Evolutionary conservation across 2,888 invertebrate species (phyloP), one percentile per base, ranked within the genome.

Genomic region (Acronicta alni): DNA sequence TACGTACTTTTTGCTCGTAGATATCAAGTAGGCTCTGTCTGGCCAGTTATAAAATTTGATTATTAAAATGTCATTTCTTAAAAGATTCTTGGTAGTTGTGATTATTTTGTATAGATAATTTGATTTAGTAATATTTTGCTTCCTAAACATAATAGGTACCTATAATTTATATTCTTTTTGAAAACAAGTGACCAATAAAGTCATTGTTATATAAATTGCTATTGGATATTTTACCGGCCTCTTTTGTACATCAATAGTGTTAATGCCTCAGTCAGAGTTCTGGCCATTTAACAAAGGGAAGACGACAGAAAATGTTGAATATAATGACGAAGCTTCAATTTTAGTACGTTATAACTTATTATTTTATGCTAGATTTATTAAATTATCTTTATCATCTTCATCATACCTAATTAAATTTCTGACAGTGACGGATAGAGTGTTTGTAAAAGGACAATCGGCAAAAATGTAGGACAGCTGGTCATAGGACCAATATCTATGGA

Each of bases 231-330:
- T 67, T 53, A 48, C 37, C 15, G 41, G 7, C 26, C 20, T 0
- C 38, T 54, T 35, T 39, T 44, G 57, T 43, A 52, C 47, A 57
- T 48, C 60, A 47, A 56, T 61, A 47, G 55, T 57, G 59, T 51
- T 51, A 60, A 91, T 91, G 91, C 90, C 91, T 67, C 87, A 88
- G 60, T 85, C 91, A 35, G 87, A 89, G 3, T 89, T 83, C 72
- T 90, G 90, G 88, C 90, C 89, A 17, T 88, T 87, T 76, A 54
- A 62, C 42, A 82, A 62, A 65, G 75, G 64, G 23, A 81, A 81
- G 39, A 18, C 64, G 9, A 38, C 55, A 15, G 77, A 82, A 32
- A 67, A 82, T 52, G 48, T 51, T 60, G 56, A 61, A 51, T 26
- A 17, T 9, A 46, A 44, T 49, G 74, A 68, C n/a, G 67, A 71